Evolutionary conservation across 1,140 invertebrate genomes (phyloP).

Genomic region (Drosophila cardini): DNA sequence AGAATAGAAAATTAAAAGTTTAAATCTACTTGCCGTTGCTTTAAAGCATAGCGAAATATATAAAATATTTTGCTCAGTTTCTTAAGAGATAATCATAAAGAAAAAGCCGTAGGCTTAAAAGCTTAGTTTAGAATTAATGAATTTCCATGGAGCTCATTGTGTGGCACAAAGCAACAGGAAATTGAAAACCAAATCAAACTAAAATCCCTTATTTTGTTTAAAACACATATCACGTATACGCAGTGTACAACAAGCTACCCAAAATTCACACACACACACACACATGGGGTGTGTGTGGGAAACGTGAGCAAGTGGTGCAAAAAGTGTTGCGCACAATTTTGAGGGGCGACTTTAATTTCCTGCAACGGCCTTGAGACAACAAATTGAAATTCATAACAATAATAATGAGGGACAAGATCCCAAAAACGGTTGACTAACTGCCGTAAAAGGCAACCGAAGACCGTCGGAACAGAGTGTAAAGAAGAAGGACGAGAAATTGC

Average conservation of each 20-base stretch:
- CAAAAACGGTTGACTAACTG: slow-evolving; percentile 36
- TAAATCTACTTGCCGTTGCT: neutral
- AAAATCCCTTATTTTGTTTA: slow-evolving; percentile 46
- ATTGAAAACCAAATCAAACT: slow-evolving; percentile 73
- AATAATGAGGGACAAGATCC: slow-evolving; percentile 37
- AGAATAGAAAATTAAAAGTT: neutral
- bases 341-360: slow-evolving; percentile 64
- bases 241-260: slow-evolving; percentile 31
- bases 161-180: slow-evolving; percentile 61
- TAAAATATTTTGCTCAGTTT: neutral
- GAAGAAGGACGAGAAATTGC: neutral
- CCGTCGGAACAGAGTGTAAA: neutral
- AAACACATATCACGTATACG: slow-evolving; percentile 78
- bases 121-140: slow-evolving; percentile 60
- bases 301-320: slow-evolving; percentile 48
- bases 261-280: slow-evolving; percentile 20
- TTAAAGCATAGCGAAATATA: neutral
- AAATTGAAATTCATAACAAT: slow-evolving; percentile 78
- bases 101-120: slow-evolving; percentile 29
- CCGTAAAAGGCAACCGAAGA: slow-evolving; percentile 5
- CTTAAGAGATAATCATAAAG: slow-evolving; percentile 1
- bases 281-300: neutral
- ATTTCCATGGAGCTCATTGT: slow-evolving; percentile 50
- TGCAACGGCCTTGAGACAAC: slow-evolving; percentile 70
- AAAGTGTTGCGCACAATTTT: slow-evolving; percentile 72